These are phyloP conservation scores for Progne subis DNA, from an alignment of 2,113 vertebrate species.

Conservation along the genomic window DNA sequence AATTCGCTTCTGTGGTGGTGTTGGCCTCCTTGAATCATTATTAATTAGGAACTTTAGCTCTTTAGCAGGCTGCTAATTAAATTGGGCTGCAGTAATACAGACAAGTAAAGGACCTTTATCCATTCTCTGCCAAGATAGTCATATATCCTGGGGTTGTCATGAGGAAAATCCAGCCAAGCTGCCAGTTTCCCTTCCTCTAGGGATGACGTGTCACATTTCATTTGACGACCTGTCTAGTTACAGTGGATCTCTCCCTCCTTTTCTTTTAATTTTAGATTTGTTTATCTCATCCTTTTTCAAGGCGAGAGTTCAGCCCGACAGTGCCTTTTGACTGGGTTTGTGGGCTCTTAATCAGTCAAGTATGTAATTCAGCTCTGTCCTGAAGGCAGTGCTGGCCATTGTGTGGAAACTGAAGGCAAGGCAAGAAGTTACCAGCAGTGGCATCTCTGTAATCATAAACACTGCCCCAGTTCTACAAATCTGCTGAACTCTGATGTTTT, in stretches of 20 bases:
- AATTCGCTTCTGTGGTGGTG: background rate
- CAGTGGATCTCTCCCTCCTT: background rate
- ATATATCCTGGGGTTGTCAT: constrained; percentile 27
- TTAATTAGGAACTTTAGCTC: constrained; percentile 54
- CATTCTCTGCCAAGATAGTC: background rate
- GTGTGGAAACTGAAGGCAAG: constrained; percentile 18
- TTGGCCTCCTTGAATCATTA: constrained; percentile 36
- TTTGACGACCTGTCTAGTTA: constrained; percentile 46
- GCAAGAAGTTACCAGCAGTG: background rate
- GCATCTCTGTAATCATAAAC: background rate
- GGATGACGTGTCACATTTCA: background rate
- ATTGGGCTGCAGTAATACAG: constrained; percentile 23
- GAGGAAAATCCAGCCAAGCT: constrained; percentile 26
- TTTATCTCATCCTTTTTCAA: constrained; percentile 44
- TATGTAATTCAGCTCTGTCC: background rate
- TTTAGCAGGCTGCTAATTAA: constrained; percentile 58
- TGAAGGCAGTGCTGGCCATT: background rate
- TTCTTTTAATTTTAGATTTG: constrained; percentile 50
- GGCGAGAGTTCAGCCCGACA: background rate
- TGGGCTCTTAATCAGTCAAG: constrained; percentile 9
- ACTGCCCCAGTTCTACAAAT: background rate
- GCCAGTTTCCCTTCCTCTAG: constrained; percentile 17
- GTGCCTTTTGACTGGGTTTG: constrained; percentile 20
- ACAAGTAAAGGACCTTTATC: background rate
- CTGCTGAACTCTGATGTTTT: background rate